These are phyloP conservation scores for Osmoderma eremita DNA, from an alignment of 2,888 invertebrate genomes.

Conservation along the genomic window DNA sequence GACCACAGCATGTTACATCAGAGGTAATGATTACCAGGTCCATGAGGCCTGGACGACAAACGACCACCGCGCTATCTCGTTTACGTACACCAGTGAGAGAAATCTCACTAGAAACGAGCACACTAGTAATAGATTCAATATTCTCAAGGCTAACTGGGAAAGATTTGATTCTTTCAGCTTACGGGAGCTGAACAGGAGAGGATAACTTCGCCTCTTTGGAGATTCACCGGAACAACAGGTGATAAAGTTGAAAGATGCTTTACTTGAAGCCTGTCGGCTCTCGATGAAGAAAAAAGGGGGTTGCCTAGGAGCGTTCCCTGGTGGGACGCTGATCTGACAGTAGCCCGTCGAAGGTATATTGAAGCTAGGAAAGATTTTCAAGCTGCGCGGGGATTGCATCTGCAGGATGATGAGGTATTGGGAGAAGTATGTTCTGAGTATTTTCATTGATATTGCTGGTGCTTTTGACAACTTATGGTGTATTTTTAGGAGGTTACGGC, in stretches of 20 bases:
- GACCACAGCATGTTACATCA: too few relatives aligned
- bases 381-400: too few relatives aligned
- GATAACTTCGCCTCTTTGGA: background rate
- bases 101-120: background rate
- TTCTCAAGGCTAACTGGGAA: too few relatives aligned
- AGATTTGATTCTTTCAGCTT: too few relatives aligned
- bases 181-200: too few relatives aligned
- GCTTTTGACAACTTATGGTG: slow-evolving; percentile 45
- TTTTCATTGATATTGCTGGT: slow-evolving; percentile 40
- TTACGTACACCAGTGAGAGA: background rate
- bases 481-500: slow-evolving; percentile 2
- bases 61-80: background rate
- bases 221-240: background rate
- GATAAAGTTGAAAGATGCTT: background rate
- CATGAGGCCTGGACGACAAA: background rate
- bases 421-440: slow-evolving; percentile 24
- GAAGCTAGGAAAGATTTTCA: too few relatives aligned
- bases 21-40: too few relatives aligned
- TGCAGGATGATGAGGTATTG: too few relatives aligned
- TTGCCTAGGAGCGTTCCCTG: background rate
- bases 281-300: background rate
- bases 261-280: background rate
- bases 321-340: background rate
- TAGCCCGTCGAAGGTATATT: too few relatives aligned
- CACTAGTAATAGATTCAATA: too few relatives aligned